Evolutionary conservation across 2,797 vertebrate genomes (phyloP).

Genomic region (Agapornis canus): DNA sequence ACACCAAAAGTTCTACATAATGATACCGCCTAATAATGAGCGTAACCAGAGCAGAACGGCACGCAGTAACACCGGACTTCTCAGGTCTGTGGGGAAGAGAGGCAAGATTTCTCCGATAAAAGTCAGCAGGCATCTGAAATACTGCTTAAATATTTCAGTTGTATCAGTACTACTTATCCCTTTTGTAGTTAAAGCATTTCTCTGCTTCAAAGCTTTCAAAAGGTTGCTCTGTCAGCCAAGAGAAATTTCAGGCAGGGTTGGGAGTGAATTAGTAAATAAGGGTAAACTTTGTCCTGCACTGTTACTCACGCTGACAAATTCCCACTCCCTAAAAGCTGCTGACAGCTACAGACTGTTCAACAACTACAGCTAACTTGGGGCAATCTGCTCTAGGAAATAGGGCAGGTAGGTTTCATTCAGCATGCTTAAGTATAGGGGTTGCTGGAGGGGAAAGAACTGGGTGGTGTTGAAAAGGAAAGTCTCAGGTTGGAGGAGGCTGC

Average conservation of each 20-base stretch:
- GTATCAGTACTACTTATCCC: neutral
- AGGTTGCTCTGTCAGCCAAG: neutral
- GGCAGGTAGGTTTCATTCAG: neutral
- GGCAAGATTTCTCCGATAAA: constrained; percentile 1
- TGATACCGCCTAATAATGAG: constrained; percentile 31
- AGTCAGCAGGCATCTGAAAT: neutral
- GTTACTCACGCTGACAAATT: neutral
- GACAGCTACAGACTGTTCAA: neutral
- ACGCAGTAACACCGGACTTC: neutral
- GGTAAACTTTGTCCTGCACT: neutral
- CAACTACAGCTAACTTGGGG: neutral
- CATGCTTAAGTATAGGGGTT: neutral
- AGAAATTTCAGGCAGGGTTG: neutral
- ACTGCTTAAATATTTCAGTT: neutral
- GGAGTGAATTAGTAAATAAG: neutral
- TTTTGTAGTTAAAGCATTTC: neutral
- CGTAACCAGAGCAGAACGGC: neutral
- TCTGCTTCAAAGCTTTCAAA: neutral
- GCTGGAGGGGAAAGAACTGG: neutral
- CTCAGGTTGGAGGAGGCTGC: neutral
- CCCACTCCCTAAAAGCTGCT: neutral
- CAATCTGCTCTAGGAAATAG: neutral
- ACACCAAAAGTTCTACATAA: constrained; percentile 42
- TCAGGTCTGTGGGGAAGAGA: neutral
- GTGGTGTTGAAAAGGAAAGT: neutral